phyloP scores from a whole-genome alignment of 2,113 vertebrate genomes.

The Anarrhichthys ocellatus region DNA sequence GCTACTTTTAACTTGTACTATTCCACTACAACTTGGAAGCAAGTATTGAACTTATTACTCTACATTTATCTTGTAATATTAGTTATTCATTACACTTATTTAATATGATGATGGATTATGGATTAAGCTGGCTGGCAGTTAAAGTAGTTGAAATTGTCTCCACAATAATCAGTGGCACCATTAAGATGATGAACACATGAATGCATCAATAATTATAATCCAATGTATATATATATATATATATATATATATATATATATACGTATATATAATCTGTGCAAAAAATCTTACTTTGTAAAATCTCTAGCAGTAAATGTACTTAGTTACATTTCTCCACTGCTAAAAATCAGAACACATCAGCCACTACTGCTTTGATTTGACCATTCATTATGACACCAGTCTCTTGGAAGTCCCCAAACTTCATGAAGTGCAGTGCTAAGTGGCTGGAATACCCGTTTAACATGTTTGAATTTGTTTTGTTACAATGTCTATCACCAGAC shows the following conservation, averaged over 20 bases:
- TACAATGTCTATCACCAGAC: constrained; percentile 64
- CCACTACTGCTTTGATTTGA: not conserved
- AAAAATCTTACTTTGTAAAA: not conserved
- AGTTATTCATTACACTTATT: not conserved
- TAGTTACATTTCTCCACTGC: not conserved
- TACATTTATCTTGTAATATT: not conserved
- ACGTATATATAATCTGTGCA: not conserved
- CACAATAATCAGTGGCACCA: not conserved
- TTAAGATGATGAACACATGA: not conserved
- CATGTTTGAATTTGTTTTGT: not conserved
- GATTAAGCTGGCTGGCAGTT: not conserved
- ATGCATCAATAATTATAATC: no score
- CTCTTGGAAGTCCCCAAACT: not conserved
- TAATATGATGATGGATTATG: not conserved
- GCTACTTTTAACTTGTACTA: not conserved
- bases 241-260: no score
- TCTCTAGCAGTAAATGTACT: not conserved
- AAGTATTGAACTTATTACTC: not conserved
- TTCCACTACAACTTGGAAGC: not conserved
- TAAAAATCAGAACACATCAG: no score
- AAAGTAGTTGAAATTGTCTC: no score
- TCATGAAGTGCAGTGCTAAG: not conserved
- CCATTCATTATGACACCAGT: not conserved
- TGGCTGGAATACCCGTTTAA: not conserved
- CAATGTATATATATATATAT: no score